phyloP scores from a whole-genome alignment of 2,888 invertebrate species.

The Schizaphis graminum region DNA sequence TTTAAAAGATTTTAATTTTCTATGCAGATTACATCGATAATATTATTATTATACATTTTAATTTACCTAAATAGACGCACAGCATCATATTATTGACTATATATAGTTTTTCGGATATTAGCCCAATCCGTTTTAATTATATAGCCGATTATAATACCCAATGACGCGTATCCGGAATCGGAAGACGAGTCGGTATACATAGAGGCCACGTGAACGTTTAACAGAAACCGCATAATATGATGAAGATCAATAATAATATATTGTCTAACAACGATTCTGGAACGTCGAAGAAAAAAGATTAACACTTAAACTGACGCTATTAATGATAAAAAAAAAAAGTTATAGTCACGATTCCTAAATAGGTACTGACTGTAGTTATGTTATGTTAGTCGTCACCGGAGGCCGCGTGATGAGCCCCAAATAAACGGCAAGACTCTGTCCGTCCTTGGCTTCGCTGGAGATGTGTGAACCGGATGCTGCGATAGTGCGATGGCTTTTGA shows the following conservation, averaged over 20 bases:
- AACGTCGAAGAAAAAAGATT: not conserved
- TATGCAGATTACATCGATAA: not conserved
- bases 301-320: not conserved
- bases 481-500: not conserved
- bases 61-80: not conserved
- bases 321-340: not conserved
- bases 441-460: conserved; percentile 11
- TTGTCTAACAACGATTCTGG: not conserved
- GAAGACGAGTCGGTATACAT: not conserved
- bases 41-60: not conserved
- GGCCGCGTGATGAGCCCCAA: conserved; percentile 1
- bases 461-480: conserved; percentile 43
- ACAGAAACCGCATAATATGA: not conserved
- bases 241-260: not conserved
- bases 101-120: not conserved
- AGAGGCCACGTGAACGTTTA: conserved; percentile 1
- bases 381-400: not conserved
- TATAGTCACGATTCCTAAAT: conserved; percentile 30
- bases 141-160: too few relatives aligned
- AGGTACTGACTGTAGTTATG: not conserved
- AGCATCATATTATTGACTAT: not conserved
- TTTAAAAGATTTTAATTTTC: not conserved
- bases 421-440: not conserved
- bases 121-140: not conserved
- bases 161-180: not conserved